These are phyloP conservation scores for Leucoraja erinaceus DNA, from an alignment of 2,113 vertebrate genomes.

Conservation along the genomic window DNA sequence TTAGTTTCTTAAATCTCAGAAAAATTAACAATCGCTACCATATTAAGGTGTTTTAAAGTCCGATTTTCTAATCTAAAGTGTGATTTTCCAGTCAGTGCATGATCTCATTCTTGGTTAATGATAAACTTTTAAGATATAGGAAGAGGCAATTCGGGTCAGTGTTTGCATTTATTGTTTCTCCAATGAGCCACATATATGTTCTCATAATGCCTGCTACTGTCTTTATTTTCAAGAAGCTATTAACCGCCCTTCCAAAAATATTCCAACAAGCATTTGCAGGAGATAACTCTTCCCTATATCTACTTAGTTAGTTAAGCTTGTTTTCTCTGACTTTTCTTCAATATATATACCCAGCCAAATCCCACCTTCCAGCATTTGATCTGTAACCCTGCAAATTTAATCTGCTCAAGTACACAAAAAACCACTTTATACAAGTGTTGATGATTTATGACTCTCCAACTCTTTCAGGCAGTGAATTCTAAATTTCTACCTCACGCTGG, in stretches of 20 bases:
- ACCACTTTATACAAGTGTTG: too few species aligned
- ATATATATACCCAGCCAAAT: too few species aligned
- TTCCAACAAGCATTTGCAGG: neutral
- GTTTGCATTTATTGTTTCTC: neutral
- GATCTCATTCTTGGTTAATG: neutral
- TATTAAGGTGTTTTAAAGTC: neutral
- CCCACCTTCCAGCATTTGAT: too few species aligned
- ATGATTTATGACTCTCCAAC: too few species aligned
- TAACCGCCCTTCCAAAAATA: neutral
- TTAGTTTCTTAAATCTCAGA: too few species aligned
- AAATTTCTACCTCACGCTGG: neutral
- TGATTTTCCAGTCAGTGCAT: neutral
- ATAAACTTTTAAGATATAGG: neutral
- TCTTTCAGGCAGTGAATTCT: too few species aligned
- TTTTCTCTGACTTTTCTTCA: too few species aligned
- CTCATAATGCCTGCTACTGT: neutral
- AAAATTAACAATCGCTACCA: neutral
- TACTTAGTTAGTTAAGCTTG: too few species aligned
- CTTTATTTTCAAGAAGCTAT: neutral
- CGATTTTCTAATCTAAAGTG: too few species aligned
- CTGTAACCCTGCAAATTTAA: too few species aligned
- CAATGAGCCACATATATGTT: neutral
- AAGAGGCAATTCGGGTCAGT: neutral
- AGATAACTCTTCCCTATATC: neutral
- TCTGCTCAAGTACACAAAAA: too few species aligned